Evolutionary conservation across 2,888 invertebrate genomes (phyloP).

Genomic region (Ptychoptera contaminata): DNA sequence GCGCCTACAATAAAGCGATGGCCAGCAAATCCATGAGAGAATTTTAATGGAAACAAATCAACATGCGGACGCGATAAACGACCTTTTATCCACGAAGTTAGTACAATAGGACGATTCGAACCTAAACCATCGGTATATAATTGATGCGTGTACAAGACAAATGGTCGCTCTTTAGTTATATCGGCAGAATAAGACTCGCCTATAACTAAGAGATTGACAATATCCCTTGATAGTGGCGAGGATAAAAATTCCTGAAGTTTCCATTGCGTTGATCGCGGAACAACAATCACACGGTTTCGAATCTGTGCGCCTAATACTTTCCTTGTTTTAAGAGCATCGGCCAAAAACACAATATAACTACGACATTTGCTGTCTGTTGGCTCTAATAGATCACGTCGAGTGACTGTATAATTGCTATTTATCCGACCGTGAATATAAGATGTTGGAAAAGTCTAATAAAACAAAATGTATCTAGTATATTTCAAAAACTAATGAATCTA

Average conservation of each 20-base stretch:
- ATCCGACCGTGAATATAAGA: constrained; percentile 47
- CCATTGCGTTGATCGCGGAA: constrained; percentile 59
- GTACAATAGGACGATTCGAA: constrained; percentile 45
- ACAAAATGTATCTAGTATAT: too few relatives aligned
- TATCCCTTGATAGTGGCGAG: constrained; percentile 42
- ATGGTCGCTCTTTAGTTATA: constrained; percentile 39
- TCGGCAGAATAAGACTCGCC: constrained; percentile 45
- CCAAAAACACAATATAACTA: constrained; percentile 50
- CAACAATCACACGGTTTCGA: constrained; percentile 44
- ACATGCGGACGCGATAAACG: constrained; percentile 43
- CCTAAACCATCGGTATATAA: constrained; percentile 59
- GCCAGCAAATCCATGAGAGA: constrained; percentile 51
- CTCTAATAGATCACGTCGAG: constrained; percentile 32
- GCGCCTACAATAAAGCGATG: constrained; percentile 55
- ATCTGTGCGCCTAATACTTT: constrained; percentile 40
- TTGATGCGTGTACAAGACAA: constrained; percentile 58
- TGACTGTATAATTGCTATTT: constrained; percentile 32
- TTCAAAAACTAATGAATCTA: not conserved
- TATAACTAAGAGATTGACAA: constrained; percentile 54
- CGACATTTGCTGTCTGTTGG: constrained; percentile 35
- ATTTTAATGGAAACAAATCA: constrained; percentile 53
- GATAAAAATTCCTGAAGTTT: constrained; percentile 53
- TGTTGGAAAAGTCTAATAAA: constrained; percentile 30
- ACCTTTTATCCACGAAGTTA: constrained; percentile 55
- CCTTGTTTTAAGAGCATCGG: constrained; percentile 41